Conservation (phyloP, 2,797 vertebrate genomes). For the Aulostomus chinensis region DNA sequence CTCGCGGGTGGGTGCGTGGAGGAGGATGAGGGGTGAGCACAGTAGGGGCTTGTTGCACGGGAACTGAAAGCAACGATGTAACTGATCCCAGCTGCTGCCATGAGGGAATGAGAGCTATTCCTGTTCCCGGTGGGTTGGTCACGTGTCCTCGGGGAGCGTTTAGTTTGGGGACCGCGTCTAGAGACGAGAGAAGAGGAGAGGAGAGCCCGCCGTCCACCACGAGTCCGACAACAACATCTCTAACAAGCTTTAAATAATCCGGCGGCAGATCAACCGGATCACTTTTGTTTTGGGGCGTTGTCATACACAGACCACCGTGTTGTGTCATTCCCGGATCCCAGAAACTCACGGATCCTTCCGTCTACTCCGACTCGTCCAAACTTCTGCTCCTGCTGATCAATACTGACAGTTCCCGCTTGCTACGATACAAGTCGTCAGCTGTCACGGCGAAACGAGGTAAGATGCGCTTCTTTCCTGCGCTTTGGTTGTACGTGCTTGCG, state of each 20-base stretch:
- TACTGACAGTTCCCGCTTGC: too few relatives aligned
- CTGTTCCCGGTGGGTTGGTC: conserved; percentile 71
- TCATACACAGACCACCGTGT: not conserved
- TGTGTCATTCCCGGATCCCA: not conserved
- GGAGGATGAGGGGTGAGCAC: conserved; percentile 19
- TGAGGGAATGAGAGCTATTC: conserved; percentile 64
- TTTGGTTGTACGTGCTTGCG: not conserved
- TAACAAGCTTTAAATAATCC: too few relatives aligned
- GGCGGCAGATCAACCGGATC: not conserved
- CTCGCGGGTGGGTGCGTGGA: not conserved
- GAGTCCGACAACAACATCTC: too few relatives aligned
- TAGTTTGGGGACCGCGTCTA: conserved; percentile 53
- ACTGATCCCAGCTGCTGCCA: conserved; percentile 72
- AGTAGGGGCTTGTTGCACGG: conserved; percentile 31
- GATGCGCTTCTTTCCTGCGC: too few relatives aligned
- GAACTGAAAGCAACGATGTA: conserved; percentile 48
- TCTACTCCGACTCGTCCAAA: not conserved
- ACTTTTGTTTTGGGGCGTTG: not conserved
- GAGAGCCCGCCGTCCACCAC: too few relatives aligned
- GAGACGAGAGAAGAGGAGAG: too few relatives aligned
- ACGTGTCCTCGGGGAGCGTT: conserved; percentile 79
- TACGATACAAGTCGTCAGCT: too few relatives aligned
- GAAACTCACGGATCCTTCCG: not conserved
- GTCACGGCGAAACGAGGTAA: too few relatives aligned
- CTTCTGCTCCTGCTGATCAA: not conserved